Evolutionary conservation across 2,113 vertebrate species (phyloP).

Genomic region (Alexandromys fortis): DNA sequence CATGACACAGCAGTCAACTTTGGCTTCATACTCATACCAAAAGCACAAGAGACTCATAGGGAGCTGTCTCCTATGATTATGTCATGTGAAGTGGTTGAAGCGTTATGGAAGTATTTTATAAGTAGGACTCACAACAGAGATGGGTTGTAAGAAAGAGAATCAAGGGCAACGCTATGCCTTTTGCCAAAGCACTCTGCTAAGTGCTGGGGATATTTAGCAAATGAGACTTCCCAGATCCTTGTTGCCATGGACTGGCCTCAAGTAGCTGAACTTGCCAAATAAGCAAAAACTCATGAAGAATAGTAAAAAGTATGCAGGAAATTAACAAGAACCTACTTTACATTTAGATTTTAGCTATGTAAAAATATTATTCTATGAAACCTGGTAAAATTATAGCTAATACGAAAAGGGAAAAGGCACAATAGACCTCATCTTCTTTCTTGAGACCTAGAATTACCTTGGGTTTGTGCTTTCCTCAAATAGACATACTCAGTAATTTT

Average conservation of each 20-base stretch:
- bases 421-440: background rate
- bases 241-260: background rate
- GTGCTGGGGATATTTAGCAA: background rate
- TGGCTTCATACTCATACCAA: background rate
- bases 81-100: background rate
- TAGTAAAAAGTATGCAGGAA: background rate
- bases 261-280: background rate
- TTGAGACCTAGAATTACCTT: conserved; percentile 40
- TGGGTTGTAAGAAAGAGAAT: background rate
- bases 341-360: background rate
- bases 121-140: background rate
- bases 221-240: background rate
- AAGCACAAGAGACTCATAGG: background rate
- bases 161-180: background rate
- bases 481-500: background rate
- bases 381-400: background rate
- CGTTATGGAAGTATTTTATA: background rate
- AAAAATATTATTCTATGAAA: background rate
- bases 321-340: background rate
- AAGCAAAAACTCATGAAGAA: background rate
- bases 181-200: background rate
- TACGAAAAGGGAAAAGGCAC: background rate
- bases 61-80: background rate
- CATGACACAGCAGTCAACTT: background rate
- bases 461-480: background rate